phyloP scores from a whole-genome alignment of 2,113 vertebrate species.

The Coregonus clupeaformis region DNA sequence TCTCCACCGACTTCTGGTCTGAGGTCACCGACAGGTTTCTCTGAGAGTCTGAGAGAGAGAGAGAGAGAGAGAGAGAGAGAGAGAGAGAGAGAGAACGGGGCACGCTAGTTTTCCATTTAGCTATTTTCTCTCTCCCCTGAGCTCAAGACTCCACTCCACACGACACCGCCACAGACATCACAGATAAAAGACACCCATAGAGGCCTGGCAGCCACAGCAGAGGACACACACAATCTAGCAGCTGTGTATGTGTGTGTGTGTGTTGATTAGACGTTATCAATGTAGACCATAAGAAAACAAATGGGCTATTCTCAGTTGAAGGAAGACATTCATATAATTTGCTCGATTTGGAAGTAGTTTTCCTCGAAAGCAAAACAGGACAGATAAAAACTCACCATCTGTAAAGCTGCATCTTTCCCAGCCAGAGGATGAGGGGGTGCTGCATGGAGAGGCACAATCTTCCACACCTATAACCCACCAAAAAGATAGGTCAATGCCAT shows the following conservation, averaged over 20 bases:
- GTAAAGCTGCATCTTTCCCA: slow-evolving; percentile 72
- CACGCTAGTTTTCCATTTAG: slow-evolving; percentile 26
- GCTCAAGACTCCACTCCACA: slow-evolving; percentile 1
- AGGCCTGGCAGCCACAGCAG: slow-evolving; percentile 5
- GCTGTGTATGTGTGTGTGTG: neutral
- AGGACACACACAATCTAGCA: slow-evolving; percentile 4
- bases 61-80: neutral
- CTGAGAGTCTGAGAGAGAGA: slow-evolving; percentile 71
- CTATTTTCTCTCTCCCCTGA: neutral
- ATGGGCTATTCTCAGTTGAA: neutral
- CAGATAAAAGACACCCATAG: slow-evolving; percentile 18
- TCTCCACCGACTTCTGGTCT: slow-evolving; percentile 80
- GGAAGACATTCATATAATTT: neutral
- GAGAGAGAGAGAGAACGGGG: neutral
- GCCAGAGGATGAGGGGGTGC: slow-evolving; percentile 58
- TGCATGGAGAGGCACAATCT: slow-evolving; percentile 69
- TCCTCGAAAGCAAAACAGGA: no score
- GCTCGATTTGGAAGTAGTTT: neutral
- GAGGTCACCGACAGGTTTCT: slow-evolving; percentile 79
- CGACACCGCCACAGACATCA: neutral
- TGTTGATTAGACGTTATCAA: neutral
- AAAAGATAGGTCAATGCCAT: neutral
- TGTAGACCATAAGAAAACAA: neutral
- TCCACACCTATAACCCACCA: slow-evolving; percentile 62
- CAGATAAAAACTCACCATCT: slow-evolving; percentile 69